Percentiles rank a stretch among this genome's conserved stretches.
Conservation (phyloP, 2,888 invertebrate species). For the Acrocyrtus sp. region DNA sequence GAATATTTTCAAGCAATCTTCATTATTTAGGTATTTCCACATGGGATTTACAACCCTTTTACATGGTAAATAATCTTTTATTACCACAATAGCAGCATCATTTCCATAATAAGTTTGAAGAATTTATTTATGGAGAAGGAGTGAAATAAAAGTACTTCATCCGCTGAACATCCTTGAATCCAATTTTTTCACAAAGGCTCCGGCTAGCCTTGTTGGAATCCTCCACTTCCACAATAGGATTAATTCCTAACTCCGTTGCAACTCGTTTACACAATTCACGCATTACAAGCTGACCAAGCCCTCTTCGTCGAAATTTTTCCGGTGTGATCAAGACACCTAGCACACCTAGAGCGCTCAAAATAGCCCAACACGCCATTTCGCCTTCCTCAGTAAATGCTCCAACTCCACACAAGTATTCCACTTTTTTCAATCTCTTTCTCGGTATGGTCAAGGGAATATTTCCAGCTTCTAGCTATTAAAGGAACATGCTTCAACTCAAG, state of each 20-base stretch:
- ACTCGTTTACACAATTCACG: not conserved
- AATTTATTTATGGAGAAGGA: constrained; percentile 3
- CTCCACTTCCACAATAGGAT: constrained; percentile 16
- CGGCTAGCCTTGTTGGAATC: constrained; percentile 20
- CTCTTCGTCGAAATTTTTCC: constrained; percentile 7
- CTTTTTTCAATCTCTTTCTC: not conserved
- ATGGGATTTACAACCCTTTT: too few species aligned
- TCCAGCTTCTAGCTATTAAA: constrained; percentile 1
- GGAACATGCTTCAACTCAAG: constrained; percentile 5
- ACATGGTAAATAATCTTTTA: not conserved
- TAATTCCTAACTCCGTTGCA: not conserved
- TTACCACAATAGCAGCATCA: not conserved
- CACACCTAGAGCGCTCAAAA: constrained; percentile 5
- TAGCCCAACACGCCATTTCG: constrained; percentile 10
- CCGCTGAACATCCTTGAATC: constrained; percentile 8
- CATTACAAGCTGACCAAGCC: constrained; percentile 11
- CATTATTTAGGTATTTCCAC: too few species aligned
- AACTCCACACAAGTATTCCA: constrained; percentile 2
- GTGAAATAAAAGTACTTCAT: constrained; percentile 24
- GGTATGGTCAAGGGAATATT: constrained; percentile 13
- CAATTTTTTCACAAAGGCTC: constrained; percentile 5
- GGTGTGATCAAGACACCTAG: constrained; percentile 18
- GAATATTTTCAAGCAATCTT: too few species aligned
- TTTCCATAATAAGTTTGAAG: not conserved
- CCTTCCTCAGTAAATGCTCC: not conserved